Conservation (phyloP, 2,888 invertebrate genomes). For the Macroteleia sp. region DNA sequence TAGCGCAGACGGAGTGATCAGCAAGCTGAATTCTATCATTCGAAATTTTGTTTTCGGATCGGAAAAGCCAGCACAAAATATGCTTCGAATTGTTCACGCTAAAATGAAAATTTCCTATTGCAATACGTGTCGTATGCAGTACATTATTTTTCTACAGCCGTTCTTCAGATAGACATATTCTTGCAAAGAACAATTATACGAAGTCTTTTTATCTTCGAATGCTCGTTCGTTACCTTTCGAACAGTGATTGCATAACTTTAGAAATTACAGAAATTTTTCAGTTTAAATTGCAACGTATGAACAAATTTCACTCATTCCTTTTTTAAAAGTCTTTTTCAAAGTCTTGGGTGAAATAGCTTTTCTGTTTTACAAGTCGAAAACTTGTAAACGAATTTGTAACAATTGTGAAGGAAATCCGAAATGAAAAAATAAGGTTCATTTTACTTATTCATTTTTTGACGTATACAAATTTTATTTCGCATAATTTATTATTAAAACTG, state of each 20-base stretch:
- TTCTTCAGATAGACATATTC: slow-evolving; percentile 32
- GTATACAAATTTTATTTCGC: no score
- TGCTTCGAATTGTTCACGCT: background rate
- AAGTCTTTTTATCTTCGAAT: slow-evolving; percentile 16
- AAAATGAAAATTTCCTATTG: slow-evolving; percentile 27
- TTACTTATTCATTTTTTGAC: no score
- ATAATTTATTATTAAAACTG: no score
- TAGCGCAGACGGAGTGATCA: slow-evolving; percentile 74
- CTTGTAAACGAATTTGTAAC: no score
- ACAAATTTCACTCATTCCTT: no score
- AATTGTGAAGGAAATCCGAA: no score
- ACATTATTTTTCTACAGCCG: slow-evolving; percentile 8
- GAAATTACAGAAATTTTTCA: background rate
- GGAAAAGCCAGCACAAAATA: slow-evolving; percentile 1
- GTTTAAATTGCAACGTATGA: background rate
- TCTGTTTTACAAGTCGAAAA: no score
- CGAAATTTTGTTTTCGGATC: slow-evolving; percentile 25
- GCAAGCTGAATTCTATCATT: slow-evolving; percentile 72
- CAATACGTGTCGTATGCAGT: slow-evolving; percentile 3
- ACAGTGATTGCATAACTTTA: background rate
- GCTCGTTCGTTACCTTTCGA: background rate
- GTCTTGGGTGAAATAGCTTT: no score
- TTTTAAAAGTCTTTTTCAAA: no score
- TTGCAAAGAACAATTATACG: slow-evolving; percentile 20
- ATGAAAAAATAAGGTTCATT: no score